Percentiles rank a stretch among this genome's conserved stretches.
These are phyloP conservation scores for Syrista parreyssii DNA, from an alignment of 2,888 invertebrate genomes.

Conservation along the genomic window DNA sequence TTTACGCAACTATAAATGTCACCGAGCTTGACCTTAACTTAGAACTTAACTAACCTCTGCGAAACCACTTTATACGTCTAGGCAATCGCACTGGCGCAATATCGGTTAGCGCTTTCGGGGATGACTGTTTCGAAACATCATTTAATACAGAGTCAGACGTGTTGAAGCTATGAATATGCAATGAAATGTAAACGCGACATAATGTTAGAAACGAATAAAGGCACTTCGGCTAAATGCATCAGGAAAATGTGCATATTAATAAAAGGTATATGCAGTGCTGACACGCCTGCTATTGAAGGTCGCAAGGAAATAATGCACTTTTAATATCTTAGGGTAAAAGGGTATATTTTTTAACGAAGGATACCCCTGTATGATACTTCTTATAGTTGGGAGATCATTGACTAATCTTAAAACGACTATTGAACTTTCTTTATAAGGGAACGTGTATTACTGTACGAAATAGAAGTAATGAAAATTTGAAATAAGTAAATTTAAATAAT, in stretches of 20 bases:
- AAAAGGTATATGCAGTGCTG: neutral
- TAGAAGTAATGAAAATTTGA: neutral
- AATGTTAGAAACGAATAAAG: neutral
- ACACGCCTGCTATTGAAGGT: neutral
- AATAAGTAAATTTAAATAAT: neutral
- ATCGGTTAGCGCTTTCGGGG: neutral
- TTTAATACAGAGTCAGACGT: neutral
- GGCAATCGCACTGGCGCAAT: neutral
- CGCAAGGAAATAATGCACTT: neutral
- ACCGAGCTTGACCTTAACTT: neutral
- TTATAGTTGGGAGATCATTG: conserved; percentile 13
- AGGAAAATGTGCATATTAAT: neutral
- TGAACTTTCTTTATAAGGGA: neutral
- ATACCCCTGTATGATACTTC: neutral
- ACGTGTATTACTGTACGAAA: too few species aligned
- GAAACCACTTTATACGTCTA: neutral
- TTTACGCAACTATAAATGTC: conserved; percentile 18
- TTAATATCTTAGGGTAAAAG: conserved; percentile 9
- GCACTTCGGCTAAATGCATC: neutral
- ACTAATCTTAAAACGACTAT: conserved; percentile 11
- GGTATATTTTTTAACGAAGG: conserved; percentile 17
- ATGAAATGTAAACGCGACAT: neutral
- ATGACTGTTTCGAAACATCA: neutral
- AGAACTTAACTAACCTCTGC: neutral
- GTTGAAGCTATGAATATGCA: neutral